Conservation (phyloP, 2,888 invertebrate genomes). For the Philereme transversata region DNA sequence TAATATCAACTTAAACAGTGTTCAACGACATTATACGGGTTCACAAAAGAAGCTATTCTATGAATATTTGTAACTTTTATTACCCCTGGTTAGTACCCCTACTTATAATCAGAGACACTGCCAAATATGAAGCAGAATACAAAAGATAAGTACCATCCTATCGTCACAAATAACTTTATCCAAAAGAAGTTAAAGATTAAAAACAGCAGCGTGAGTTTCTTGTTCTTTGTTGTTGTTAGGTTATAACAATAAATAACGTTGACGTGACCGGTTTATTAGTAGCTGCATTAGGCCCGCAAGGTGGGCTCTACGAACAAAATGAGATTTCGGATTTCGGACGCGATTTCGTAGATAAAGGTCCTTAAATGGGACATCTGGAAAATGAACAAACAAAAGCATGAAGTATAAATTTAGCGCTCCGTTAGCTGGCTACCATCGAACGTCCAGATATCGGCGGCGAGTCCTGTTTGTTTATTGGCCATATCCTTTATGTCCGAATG, state of each 20-base stretch:
- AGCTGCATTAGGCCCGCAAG: slow-evolving; percentile 65
- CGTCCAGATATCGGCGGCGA: slow-evolving; percentile 55
- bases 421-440: slow-evolving; percentile 56
- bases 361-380: slow-evolving; percentile 54
- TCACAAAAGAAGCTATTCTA: slow-evolving; percentile 13
- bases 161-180: slow-evolving; percentile 25
- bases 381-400: slow-evolving; percentile 52
- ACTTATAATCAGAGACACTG: slow-evolving; percentile 8
- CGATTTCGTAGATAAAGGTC: slow-evolving; percentile 55
- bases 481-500: slow-evolving; percentile 73
- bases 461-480: slow-evolving; percentile 74
- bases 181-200: slow-evolving; percentile 57
- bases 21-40: slow-evolving; percentile 3
- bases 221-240: slow-evolving; percentile 67
- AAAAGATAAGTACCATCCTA: slow-evolving; percentile 7
- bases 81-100: slow-evolving; percentile 1
- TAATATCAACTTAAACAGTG: slow-evolving; percentile 10
- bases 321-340: slow-evolving; percentile 61
- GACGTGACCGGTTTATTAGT: slow-evolving; percentile 81
- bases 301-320: slow-evolving; percentile 58
- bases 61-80: slow-evolving; percentile 16
- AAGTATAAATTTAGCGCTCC: slow-evolving; percentile 58
- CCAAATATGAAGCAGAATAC: slow-evolving; percentile 9
- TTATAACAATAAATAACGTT: slow-evolving; percentile 78
- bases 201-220: slow-evolving; percentile 60